Conservation (phyloP, 1,140 invertebrate species). For the Danaus melanippus region DNA sequence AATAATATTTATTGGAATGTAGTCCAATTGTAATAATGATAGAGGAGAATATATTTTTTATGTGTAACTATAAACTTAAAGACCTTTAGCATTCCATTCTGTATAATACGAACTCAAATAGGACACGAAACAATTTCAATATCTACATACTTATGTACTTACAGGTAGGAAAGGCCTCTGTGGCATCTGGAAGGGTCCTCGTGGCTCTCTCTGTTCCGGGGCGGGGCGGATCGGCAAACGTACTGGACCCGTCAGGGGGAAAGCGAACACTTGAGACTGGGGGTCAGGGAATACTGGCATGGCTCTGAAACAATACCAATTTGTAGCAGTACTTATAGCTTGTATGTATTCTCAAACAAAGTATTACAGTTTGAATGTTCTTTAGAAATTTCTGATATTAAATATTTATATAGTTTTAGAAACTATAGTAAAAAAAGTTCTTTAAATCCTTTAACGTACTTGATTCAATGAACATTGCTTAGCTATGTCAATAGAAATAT, state of each 20-base stretch:
- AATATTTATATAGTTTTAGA: neutral
- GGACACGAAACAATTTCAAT: neutral
- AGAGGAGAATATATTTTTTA: no score
- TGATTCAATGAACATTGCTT: no score
- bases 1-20: no score
- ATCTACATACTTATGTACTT: constrained; percentile 25
- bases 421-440: no score
- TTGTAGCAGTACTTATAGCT: neutral
- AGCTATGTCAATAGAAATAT: no score
- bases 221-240: constrained; percentile 41
- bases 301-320: constrained; percentile 33
- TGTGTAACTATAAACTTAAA: no score
- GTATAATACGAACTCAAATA: neutral
- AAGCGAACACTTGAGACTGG: constrained; percentile 61
- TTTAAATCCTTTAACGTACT: no score
- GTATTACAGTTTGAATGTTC: neutral
- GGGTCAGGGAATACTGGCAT: constrained; percentile 54
- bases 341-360: constrained; percentile 4
- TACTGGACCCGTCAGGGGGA: constrained; percentile 56
- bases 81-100: no score
- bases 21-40: no score
- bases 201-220: constrained; percentile 22
- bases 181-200: constrained; percentile 29
- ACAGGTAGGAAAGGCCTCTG: constrained; percentile 49
- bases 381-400: neutral